Conservation (phyloP, 2,888 invertebrate species). For the Diplolepis rosae region DNA sequence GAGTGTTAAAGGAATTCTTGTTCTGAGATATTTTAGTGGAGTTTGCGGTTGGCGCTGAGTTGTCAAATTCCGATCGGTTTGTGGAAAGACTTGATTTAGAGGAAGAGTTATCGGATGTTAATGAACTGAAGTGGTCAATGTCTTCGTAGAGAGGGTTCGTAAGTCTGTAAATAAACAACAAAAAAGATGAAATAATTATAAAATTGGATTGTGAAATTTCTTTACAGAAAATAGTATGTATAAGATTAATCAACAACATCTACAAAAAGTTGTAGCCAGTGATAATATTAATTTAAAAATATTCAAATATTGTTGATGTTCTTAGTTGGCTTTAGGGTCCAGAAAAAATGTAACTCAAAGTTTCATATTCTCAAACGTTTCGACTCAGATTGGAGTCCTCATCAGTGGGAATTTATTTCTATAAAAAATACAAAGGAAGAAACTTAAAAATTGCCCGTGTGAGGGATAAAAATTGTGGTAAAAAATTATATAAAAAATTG, state of each 20-base stretch:
- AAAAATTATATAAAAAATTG: too few relatives aligned
- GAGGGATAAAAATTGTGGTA: too few relatives aligned
- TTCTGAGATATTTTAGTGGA: conserved; percentile 23
- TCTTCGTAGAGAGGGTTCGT: conserved; percentile 69
- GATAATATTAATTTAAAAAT: too few relatives aligned
- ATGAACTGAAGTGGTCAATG: conserved; percentile 65
- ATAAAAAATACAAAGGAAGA: too few relatives aligned
- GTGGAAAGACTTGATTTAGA: conserved; percentile 65
- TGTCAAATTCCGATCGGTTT: conserved; percentile 54
- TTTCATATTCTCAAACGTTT: too few relatives aligned
- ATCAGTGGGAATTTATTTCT: too few relatives aligned
- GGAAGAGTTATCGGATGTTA: conserved; percentile 64
- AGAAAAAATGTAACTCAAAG: background rate
- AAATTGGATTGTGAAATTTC: background rate
- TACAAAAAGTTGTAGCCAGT: too few relatives aligned
- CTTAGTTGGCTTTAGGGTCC: too few relatives aligned
- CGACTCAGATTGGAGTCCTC: too few relatives aligned
- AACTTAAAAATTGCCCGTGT: too few relatives aligned
- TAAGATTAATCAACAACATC: too few relatives aligned
- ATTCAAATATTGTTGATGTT: too few relatives aligned
- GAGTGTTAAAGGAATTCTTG: conserved; percentile 37
- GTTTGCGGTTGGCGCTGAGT: conserved; percentile 37
- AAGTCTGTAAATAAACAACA: conserved; percentile 51
- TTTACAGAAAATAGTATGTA: background rate
- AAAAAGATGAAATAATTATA: background rate